phyloP scores from a whole-genome alignment of 2,888 invertebrate genomes.

The Himalopsyche kuldschensis region DNA sequence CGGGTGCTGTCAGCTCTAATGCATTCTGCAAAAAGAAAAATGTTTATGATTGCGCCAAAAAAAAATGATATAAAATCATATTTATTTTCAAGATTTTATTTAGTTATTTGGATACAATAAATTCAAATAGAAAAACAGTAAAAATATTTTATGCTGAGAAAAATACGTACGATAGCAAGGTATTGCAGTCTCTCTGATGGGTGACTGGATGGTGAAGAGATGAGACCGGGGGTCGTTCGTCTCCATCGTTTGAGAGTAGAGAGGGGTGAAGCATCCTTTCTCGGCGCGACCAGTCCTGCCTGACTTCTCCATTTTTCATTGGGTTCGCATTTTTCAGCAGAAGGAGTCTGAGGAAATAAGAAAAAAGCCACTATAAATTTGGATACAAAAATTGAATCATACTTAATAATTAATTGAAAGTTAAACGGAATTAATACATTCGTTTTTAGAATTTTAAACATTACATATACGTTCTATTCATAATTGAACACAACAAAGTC shows the following conservation, averaged over 20 bases:
- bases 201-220: constrained; percentile 47
- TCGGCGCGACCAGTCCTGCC: constrained; percentile 43
- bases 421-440: too few species aligned
- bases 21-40: constrained; percentile 73
- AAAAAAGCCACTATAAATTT: not conserved
- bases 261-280: constrained; percentile 52
- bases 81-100: too few species aligned
- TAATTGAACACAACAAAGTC: too few species aligned
- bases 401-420: too few species aligned
- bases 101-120: not conserved
- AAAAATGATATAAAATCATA: too few species aligned
- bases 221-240: constrained; percentile 48
- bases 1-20: constrained; percentile 86
- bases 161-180: constrained; percentile 75
- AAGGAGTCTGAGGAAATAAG: constrained; percentile 55
- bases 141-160: not conserved
- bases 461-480: too few species aligned
- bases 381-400: too few species aligned
- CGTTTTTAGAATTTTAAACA: too few species aligned
- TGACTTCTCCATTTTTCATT: constrained; percentile 48
- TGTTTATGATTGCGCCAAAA: not conserved
- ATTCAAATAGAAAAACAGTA: too few species aligned
- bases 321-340: constrained; percentile 54
- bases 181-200: constrained; percentile 67
- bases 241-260: constrained; percentile 53